Percentiles rank a stretch among this genome's conserved stretches.
Conservation (phyloP, 1,140 invertebrate species). For the Cydia pomonella region DNA sequence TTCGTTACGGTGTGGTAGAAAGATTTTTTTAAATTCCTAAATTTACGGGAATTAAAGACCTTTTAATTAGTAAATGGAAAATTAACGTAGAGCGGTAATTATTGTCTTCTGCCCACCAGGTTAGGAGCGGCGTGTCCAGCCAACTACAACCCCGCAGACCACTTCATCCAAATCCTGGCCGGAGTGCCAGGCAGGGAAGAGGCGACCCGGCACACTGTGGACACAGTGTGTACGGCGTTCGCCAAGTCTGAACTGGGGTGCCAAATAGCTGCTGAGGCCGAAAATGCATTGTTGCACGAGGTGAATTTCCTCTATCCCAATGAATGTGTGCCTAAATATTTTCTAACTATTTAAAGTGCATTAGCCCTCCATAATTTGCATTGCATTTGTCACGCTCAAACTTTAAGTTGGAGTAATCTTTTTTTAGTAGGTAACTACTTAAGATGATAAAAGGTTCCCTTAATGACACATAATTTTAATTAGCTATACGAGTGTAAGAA, state of each 20-base stretch:
- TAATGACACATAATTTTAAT: too few species aligned
- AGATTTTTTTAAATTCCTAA: too few species aligned
- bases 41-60: too few species aligned
- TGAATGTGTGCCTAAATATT: too few species aligned
- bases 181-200: conserved; percentile 91
- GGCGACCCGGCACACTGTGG: conserved; percentile 86
- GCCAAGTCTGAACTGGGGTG: conserved; percentile 82
- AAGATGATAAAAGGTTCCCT: too few species aligned
- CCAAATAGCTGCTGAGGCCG: conserved; percentile 81
- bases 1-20: too few species aligned
- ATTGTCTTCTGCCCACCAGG: conserved; percentile 64
- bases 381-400: too few species aligned
- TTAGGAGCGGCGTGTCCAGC: conserved; percentile 88
- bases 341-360: not conserved
- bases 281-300: conserved; percentile 68
- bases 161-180: conserved; percentile 95
- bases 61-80: too few species aligned
- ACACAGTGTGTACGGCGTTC: conserved; percentile 90
- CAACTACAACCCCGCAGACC: conserved; percentile 98
- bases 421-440: too few species aligned
- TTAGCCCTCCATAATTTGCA: not conserved
- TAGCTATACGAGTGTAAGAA: too few species aligned
- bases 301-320: conserved; percentile 44
- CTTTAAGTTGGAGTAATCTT: too few species aligned
- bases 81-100: not conserved